Base-by-base conservation (phyloP, 2,888 invertebrate genomes). In the Bembecia ichneumoniformis region DNA sequence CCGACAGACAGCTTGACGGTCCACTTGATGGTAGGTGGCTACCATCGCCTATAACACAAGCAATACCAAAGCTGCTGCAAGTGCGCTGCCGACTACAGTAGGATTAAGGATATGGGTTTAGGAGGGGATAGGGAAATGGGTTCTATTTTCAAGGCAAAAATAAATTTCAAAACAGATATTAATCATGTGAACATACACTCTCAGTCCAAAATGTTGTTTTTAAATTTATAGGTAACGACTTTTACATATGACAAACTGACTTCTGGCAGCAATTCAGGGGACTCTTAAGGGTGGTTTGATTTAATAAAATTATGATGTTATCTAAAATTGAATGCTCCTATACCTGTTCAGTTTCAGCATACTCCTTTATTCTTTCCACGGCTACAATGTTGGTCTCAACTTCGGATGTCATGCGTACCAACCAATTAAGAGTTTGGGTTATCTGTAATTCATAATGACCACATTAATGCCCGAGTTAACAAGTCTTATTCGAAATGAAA, bases 351-450 rank as follows among this genome's bases (percentile, higher is more conserved):
- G 94, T 93, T 71, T 96, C 96, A 0, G 94, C 93, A 69, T 98
- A 99, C 72, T 99, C 98, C 73, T 97, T 96, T 67, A 98, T 96
- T 72, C 99, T 91, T 80, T 99, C 98, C 1, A 98, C 97, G 2
- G 98, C 96, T 0, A 98, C 98, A 63, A 98, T 97, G 77, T 98
- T 98, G 0, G 98, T 97, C 87, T 99, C 99, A 44, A 99, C 94
- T 71, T 98, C 98, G 1, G 96, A 96, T 0, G 96, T 95, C 96
- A 97, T 97, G 57, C 98, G 90, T 17, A 99, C 97, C 62, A 99
- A 87, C 96, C 97, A 98, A 82, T 98, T 99, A 43, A 99, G 86
- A 0, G 96, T 96, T 90, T 96, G 96, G 0, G 98, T 98, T 53
- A 96, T 94, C 95, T 96, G 71, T 7, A 40, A 40, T 28, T 28